A percentile compares a stretch with the other conserved stretches of the same genome.
Conservation (phyloP, 2,113 vertebrate genomes). For the Gavia stellata region DNA sequence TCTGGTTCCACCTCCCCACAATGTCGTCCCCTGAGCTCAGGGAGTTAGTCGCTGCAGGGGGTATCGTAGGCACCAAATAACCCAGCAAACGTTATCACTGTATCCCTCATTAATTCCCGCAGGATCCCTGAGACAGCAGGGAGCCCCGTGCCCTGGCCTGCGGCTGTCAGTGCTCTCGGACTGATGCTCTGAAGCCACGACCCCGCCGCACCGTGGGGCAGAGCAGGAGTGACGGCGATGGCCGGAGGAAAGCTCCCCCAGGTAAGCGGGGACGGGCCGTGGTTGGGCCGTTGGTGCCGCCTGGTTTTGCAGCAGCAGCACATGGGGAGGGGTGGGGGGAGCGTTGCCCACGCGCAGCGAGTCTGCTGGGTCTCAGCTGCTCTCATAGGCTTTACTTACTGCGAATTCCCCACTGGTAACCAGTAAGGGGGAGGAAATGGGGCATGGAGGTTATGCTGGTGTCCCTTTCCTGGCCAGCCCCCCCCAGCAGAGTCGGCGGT, state of each 20-base stretch:
- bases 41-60: neutral
- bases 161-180: accelerated
- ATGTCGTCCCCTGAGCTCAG: neutral
- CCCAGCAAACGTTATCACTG: accelerated
- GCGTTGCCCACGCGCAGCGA: accelerated
- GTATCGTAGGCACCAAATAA: neutral
- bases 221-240: accelerated
- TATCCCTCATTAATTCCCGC: neutral
- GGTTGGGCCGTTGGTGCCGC: neutral
- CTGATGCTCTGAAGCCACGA: neutral
- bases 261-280: accelerated
- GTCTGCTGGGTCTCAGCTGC: neutral
- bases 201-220: accelerated
- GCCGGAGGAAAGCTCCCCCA: neutral
- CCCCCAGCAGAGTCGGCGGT: neutral
- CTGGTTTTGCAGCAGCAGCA: neutral
- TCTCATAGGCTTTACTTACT: neutral
- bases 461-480: neutral
- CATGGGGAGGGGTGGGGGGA: neutral
- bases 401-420: neutral
- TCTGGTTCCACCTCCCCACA: neutral
- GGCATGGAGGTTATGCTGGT: neutral
- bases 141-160: neutral
- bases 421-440: accelerated
- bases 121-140: neutral